Base-by-base conservation (phyloP, 2,113 vertebrate genomes). In the Antechinus flavipes region DNA sequence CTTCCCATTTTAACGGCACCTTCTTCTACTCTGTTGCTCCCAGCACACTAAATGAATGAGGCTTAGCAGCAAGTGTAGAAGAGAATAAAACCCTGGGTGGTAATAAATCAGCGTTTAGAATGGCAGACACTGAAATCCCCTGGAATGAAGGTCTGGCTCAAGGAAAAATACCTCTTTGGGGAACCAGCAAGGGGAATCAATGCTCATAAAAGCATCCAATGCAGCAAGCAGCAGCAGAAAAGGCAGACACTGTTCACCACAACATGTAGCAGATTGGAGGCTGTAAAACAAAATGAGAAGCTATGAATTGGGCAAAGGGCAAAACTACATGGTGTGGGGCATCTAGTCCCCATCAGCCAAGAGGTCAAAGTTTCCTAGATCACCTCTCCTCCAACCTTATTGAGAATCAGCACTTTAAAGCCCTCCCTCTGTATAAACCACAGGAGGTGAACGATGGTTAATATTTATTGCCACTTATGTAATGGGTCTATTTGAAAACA, bases 221-320 rank as follows among this genome's bases (percentile, higher is more conserved):
- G 92, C 95, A 91, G 93, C 93, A 93, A 96, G 95, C 95, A 91
- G 58, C 49, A 42, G 94, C 95, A 96, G 96, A 89, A 95, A 93
- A 96, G 92, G 94, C 35, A 95, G 97, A 95, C 91, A 96, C 96
- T 58, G 96, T 96, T 97, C 95, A 94, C 97, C 95, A 56, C 95
- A 92, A 97, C 93, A 95, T n/a, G 94, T 68, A 8, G 95, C 94
- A 96, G 96, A 97, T 94, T 96, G 96, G 91, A 94, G 95, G 96
- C 96, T 97, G 94, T 98, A 97, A 98, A 97, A 97, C 94, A 95
- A 97, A 98, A 97, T 91, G 97, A 95, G 97, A 97, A 97, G 95
- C 94, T 96, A 96, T 98, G 94, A 2, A 42, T 92, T 46, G 61
- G 92, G 84, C 96, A 97, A 94, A 97, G 97, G 96, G 94, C 98